phyloP scores from a whole-genome alignment of 2,113 vertebrate genomes.

The Plectropomus leopardus region DNA sequence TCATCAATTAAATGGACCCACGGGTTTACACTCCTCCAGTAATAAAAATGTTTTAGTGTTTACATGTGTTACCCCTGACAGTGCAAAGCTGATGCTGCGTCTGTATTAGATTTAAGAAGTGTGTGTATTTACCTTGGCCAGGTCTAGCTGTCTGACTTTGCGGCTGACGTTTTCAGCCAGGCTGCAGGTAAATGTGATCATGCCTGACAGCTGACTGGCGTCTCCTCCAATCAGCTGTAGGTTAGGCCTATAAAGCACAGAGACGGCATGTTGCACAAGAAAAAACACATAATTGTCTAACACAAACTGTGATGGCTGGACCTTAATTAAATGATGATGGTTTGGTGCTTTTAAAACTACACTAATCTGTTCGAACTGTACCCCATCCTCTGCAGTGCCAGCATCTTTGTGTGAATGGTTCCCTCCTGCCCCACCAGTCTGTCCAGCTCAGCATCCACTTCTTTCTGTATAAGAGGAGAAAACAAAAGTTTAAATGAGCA shows the following conservation, averaged over 20 bases:
- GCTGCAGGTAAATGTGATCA: conserved; percentile 98
- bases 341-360: too few relatives aligned
- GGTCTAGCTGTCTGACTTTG: conserved; percentile 97
- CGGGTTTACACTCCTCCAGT: too few relatives aligned
- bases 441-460: conserved; percentile 90
- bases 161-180: conserved; percentile 97
- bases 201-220: conserved; percentile 94
- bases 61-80: too few relatives aligned
- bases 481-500: conserved; percentile 8
- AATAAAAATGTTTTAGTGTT: too few relatives aligned
- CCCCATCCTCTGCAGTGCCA: conserved; percentile 95
- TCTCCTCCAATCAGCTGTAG: conserved; percentile 97
- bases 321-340: background rate
- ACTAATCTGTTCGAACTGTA: conserved; percentile 75
- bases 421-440: conserved; percentile 91
- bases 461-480: conserved; percentile 83
- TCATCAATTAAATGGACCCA: too few relatives aligned
- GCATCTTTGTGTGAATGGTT: conserved; percentile 93
- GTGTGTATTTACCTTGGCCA: conserved; percentile 90
- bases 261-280: background rate
- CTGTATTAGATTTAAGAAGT: background rate
- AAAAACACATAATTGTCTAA: background rate
- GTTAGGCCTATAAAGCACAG: conserved; percentile 87
- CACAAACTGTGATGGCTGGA: background rate
- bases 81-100: background rate